phyloP scores from a whole-genome alignment of 2,797 vertebrate genomes.

The Cottoperca gobio region DNA sequence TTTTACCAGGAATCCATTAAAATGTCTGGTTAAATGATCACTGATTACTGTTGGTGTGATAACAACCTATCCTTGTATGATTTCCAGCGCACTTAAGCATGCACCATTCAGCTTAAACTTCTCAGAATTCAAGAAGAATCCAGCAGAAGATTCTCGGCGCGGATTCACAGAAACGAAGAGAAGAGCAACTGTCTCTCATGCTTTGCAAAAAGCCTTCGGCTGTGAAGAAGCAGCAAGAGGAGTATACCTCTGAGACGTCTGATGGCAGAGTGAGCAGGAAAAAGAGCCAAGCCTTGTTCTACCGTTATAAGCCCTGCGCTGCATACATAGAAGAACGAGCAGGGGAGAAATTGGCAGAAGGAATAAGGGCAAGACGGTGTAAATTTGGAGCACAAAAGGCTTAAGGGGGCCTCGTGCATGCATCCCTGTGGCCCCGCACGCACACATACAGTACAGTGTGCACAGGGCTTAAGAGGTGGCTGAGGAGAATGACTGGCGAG shows the following conservation, averaged over 20 bases:
- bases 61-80: constrained; percentile 56
- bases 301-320: constrained; percentile 63
- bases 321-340: constrained; percentile 58
- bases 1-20: constrained; percentile 49
- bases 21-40: constrained; percentile 27
- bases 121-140: constrained; percentile 57
- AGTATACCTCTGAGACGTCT: constrained; percentile 71
- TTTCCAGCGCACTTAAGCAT: constrained; percentile 40
- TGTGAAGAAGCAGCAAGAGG: constrained; percentile 70
- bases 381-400: constrained; percentile 78
- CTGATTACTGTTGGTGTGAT: constrained; percentile 21
- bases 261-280: constrained; percentile 71
- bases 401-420: constrained; percentile 71
- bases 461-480: constrained; percentile 69
- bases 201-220: constrained; percentile 65
- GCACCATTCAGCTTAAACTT: constrained; percentile 59
- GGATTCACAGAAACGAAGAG: constrained; percentile 59
- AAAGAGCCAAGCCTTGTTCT: constrained; percentile 73
- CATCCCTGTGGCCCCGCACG: constrained; percentile 56
- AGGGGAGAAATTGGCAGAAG: constrained; percentile 73
- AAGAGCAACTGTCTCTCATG: constrained; percentile 58
- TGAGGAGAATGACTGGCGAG: constrained; percentile 67
- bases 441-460: constrained; percentile 50
- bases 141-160: constrained; percentile 48
- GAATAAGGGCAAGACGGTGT: constrained; percentile 75